Evolutionary conservation across 2,888 invertebrate genomes (phyloP).

Genomic region (Ceriagrion tenellum): DNA sequence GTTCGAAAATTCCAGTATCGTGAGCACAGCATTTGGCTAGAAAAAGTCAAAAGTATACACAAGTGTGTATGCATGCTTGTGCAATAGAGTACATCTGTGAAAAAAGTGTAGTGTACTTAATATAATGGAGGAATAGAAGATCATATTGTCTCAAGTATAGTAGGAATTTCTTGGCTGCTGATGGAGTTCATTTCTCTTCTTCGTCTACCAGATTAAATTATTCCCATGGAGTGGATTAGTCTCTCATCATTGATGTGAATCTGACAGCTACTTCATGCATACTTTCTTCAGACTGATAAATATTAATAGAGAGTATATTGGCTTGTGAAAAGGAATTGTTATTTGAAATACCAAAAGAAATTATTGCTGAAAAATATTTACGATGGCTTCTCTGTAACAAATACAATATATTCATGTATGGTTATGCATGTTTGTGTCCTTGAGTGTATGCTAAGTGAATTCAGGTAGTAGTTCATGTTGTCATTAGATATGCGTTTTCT

Average conservation of each 20-base stretch:
- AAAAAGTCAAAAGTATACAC: no score
- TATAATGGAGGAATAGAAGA: no score
- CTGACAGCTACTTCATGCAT: no score
- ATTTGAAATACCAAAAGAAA: neutral
- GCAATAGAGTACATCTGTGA: no score
- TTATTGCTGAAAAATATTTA: neutral
- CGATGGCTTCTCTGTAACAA: neutral
- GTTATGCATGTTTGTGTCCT: neutral
- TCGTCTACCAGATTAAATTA: neutral
- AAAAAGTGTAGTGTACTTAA: no score
- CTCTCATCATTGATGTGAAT: neutral
- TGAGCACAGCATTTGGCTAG: no score
- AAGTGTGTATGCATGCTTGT: no score
- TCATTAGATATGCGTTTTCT: constrained; percentile 28
- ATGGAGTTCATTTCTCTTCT: neutral
- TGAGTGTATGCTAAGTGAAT: neutral
- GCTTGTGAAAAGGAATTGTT: neutral
- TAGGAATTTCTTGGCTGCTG: neutral
- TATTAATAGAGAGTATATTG: no score
- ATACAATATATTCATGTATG: neutral
- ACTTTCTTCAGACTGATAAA: no score
- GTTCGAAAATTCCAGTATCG: no score
- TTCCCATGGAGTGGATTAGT: neutral
- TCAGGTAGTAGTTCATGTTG: neutral
- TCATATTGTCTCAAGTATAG: neutral